Evolutionary conservation across 2,113 vertebrate species (phyloP).

Genomic region (Chauna torquata): DNA sequence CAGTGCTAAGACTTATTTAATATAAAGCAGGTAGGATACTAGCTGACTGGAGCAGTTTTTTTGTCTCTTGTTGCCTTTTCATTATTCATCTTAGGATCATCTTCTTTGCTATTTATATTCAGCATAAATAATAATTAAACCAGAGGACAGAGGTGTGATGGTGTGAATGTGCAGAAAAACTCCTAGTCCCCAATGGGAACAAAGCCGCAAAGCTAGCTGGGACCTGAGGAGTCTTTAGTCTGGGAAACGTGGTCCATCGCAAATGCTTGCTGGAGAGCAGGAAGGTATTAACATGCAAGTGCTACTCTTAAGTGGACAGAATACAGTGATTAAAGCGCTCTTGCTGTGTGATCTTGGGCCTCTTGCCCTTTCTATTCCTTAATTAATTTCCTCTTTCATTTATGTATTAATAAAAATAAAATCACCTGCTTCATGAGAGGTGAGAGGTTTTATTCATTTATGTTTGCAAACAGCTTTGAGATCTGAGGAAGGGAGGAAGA

Average conservation of each 20-base stretch:
- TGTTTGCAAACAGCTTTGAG: constrained; percentile 48
- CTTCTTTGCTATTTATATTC: constrained; percentile 48
- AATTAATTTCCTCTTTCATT: constrained; percentile 65
- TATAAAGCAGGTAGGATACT: not conserved
- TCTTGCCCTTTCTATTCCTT: constrained; percentile 55
- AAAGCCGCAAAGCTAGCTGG: not conserved
- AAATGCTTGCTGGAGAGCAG: not conserved
- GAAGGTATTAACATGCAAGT: constrained; percentile 11
- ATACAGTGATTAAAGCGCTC: constrained; percentile 44
- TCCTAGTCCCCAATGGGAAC: not conserved
- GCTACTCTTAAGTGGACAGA: constrained; percentile 24
- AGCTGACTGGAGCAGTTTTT: not conserved
- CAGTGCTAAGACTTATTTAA: not conserved
- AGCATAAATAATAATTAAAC: constrained; percentile 59
- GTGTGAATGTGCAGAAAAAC: constrained; percentile 16
- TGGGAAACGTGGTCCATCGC: not conserved
- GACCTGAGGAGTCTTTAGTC: not conserved
- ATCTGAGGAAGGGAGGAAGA: not conserved
- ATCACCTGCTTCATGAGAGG: constrained; percentile 53
- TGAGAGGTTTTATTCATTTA: constrained; percentile 40
- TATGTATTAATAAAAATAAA: constrained; percentile 66
- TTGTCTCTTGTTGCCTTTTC: constrained; percentile 21
- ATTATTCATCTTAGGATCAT: constrained; percentile 27
- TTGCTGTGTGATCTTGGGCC: constrained; percentile 48
- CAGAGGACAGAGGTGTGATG: not conserved